Percentiles rank a stretch among this genome's conserved stretches.
Evolutionary conservation across 2,797 vertebrate species (phyloP).

Genomic region (Pseudochirops cupreus): DNA sequence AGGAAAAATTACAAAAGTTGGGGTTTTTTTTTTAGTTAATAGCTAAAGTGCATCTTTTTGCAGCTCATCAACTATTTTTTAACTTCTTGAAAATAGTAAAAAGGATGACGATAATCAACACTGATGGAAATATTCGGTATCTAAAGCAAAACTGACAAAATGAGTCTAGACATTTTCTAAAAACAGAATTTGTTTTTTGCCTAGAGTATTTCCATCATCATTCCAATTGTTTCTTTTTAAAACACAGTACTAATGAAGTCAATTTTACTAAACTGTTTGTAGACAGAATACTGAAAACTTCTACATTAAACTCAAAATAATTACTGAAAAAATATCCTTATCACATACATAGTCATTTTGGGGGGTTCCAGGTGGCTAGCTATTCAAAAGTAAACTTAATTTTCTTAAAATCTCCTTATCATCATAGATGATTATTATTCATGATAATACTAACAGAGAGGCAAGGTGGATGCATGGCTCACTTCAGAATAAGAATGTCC

Average conservation of each 20-base stretch:
- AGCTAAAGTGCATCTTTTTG: constrained; percentile 63
- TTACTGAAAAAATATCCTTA: neutral
- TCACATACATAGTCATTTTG: neutral
- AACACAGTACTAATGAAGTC: neutral
- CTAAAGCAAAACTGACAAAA: constrained; percentile 7
- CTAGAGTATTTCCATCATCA: neutral
- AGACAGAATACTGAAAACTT: neutral
- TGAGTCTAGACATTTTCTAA: neutral
- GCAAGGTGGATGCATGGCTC: neutral
- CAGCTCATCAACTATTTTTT: constrained; percentile 5
- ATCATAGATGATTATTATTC: neutral
- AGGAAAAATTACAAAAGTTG: neutral
- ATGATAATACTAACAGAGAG: neutral
- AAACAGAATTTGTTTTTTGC: neutral
- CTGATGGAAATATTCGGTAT: constrained; percentile 9
- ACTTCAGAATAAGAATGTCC: neutral
- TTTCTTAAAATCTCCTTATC: neutral
- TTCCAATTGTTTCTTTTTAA: neutral
- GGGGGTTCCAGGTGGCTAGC: constrained; percentile 35
- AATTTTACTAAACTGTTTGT: neutral
- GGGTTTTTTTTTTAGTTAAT: constrained; percentile 20
- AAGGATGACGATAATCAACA: neutral
- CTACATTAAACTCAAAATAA: constrained; percentile 17
- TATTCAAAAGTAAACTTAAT: neutral
- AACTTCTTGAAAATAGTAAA: constrained; percentile 16